Percentiles rank a stretch among this genome's conserved stretches.
Conservation (phyloP, 2,888 invertebrate genomes). For the Bellardia pandia region DNA sequence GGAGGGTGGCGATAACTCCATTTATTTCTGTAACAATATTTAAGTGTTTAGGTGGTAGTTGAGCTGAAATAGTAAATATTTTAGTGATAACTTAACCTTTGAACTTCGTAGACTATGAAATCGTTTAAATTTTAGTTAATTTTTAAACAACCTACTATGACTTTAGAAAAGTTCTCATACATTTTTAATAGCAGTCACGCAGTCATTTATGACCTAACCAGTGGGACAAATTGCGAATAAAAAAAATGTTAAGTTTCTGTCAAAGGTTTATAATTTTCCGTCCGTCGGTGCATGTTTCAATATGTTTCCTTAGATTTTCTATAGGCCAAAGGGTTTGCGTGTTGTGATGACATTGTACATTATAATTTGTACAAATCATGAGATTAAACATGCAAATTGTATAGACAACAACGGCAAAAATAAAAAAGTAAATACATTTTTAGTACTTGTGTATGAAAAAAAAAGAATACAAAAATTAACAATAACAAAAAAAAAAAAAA, state of each 20-base stretch:
- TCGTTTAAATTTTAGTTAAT: not conserved
- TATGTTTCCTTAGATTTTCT: conserved; percentile 23
- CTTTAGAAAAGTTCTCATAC: conserved; percentile 24
- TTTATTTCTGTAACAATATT: too few species aligned
- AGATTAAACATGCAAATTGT: conserved; percentile 70
- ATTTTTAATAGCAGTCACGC: conserved; percentile 30
- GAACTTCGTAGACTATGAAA: too few species aligned
- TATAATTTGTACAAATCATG: conserved; percentile 72
- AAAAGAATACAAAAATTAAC: not conserved
- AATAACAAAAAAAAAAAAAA: conserved; percentile 31
- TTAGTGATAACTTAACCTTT: too few species aligned
- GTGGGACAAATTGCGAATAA: conserved; percentile 45
- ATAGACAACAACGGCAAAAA: conserved; percentile 21
- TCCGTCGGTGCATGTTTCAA: not conserved
- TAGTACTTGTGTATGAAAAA: not conserved
- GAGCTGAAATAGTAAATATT: too few species aligned
- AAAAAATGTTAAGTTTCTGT: conserved; percentile 47
- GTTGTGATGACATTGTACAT: conserved; percentile 70
- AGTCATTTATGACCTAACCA: conserved; percentile 50
- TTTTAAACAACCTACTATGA: conserved; percentile 1
- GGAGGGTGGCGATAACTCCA: too few species aligned
- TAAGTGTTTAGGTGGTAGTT: too few species aligned
- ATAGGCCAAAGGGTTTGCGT: conserved; percentile 61
- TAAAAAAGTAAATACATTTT: not conserved
- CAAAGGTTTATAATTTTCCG: conserved; percentile 50